Conservation (phyloP, 2,797 vertebrate genomes). For the Channa striata region DNA sequence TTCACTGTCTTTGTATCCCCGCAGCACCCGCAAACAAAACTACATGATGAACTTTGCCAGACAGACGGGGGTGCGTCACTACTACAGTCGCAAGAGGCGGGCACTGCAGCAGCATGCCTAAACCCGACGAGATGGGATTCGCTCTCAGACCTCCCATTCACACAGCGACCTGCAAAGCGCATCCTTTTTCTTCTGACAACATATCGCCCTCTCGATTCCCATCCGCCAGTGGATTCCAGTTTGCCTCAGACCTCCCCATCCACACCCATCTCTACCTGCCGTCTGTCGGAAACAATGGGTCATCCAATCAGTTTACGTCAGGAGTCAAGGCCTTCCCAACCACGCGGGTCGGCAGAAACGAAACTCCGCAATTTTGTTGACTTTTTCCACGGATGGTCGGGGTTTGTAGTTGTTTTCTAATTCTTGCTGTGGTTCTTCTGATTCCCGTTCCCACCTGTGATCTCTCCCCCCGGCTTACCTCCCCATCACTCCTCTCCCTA, state of each 20-base stretch:
- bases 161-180: constrained; percentile 68
- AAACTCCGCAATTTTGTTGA: constrained; percentile 80
- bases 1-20: constrained; percentile 76
- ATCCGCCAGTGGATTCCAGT: constrained; percentile 74
- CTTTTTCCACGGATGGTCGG: constrained; percentile 72
- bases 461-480: constrained; percentile 60
- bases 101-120: constrained; percentile 92
- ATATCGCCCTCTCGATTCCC: constrained; percentile 70
- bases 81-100: constrained; percentile 98
- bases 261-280: constrained; percentile 47
- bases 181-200: constrained; percentile 69
- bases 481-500: constrained; percentile 40
- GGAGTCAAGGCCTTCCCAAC: constrained; percentile 75
- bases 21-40: constrained; percentile 99
- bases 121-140: constrained; percentile 68
- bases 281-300: constrained; percentile 66
- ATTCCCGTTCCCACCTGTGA: constrained; percentile 67
- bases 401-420: constrained; percentile 81
- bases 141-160: constrained; percentile 77
- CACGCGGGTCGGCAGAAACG: constrained; percentile 66
- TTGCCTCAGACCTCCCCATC: constrained; percentile 77
- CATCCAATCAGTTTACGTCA: constrained; percentile 72
- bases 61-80: constrained; percentile 96
- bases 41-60: constrained; percentile 99
- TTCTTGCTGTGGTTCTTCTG: constrained; percentile 79